phyloP scores from a whole-genome alignment of 2,113 vertebrate species.

The Rana temporaria region DNA sequence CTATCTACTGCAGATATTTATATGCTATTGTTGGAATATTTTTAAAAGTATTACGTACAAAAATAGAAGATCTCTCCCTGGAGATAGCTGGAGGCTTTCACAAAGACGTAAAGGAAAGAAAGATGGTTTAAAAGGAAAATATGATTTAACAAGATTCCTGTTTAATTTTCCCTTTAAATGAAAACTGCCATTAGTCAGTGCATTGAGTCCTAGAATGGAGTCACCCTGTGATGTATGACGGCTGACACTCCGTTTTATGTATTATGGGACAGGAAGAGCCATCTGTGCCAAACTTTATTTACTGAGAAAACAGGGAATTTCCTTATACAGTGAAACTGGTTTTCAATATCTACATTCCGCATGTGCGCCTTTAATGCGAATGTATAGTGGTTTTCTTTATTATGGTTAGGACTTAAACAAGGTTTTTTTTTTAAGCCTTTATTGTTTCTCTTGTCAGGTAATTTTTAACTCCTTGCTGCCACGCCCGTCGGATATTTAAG shows the following conservation, averaged over 20 bases:
- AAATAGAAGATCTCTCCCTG: conserved; percentile 43
- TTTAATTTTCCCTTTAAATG: conserved; percentile 30
- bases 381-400: neutral
- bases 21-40: conserved; percentile 25
- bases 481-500: too few relatives aligned
- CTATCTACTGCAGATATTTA: conserved; percentile 28
- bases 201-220: conserved; percentile 4
- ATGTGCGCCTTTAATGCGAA: neutral
- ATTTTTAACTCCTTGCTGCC: too few relatives aligned
- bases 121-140: conserved; percentile 6
- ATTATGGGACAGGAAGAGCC: neutral
- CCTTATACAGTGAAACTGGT: neutral
- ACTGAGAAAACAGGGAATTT: conserved; percentile 16
- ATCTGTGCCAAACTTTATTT: conserved; percentile 16
- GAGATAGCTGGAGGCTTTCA: conserved; percentile 20
- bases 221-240: conserved; percentile 9
- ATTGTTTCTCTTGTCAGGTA: too few relatives aligned
- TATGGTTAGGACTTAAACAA: too few relatives aligned
- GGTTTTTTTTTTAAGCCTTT: too few relatives aligned
- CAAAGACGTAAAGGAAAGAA: neutral
- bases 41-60: conserved; percentile 12
- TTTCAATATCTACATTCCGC: neutral
- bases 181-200: conserved; percentile 30
- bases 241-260: conserved; percentile 15
- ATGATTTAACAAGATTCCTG: conserved; percentile 37